These are phyloP conservation scores for Hydrotaea cyrtoneurina DNA, from an alignment of 2,888 invertebrate species.

Conservation along the genomic window DNA sequence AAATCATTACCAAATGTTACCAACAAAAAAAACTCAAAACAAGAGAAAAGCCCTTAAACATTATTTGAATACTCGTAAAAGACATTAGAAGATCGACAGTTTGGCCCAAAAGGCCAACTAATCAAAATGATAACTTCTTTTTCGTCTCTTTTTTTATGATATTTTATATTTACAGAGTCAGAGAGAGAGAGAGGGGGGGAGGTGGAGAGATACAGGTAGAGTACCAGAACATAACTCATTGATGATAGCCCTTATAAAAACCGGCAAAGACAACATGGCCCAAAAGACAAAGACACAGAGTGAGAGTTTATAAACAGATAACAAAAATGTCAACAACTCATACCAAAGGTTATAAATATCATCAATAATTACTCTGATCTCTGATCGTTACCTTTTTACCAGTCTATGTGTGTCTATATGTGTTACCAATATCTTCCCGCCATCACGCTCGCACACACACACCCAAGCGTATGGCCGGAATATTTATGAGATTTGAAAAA, in stretches of 20 bases:
- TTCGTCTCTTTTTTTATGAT: slow-evolving; percentile 14
- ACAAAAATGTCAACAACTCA: slow-evolving; percentile 77
- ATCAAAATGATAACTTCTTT: slow-evolving; percentile 38
- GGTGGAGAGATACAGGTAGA: too few relatives aligned
- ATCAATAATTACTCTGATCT: slow-evolving; percentile 61
- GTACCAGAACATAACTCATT: slow-evolving; percentile 1
- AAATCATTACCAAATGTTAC: slow-evolving; percentile 52
- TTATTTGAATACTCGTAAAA: slow-evolving; percentile 4
- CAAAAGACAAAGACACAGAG: slow-evolving; percentile 7
- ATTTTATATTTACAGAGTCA: slow-evolving; percentile 20
- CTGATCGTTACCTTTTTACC: not conserved
- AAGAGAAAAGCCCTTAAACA: not conserved
- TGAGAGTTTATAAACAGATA: slow-evolving; percentile 70
- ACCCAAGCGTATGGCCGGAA: not conserved
- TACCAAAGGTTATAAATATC: slow-evolving; percentile 74
- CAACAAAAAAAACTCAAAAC: slow-evolving; percentile 20
- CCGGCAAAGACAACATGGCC: not conserved
- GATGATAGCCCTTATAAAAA: not conserved
- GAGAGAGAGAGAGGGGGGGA: slow-evolving; percentile 48
- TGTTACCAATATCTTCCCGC: not conserved
- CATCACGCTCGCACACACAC: slow-evolving; percentile 40
- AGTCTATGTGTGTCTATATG: not conserved
- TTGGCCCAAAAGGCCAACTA: not conserved
- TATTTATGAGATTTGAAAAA: slow-evolving; percentile 12
- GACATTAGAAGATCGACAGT: slow-evolving; percentile 16